Evolutionary conservation across 2,888 invertebrate genomes (phyloP).

Genomic region (Parthenolecanium corni): DNA sequence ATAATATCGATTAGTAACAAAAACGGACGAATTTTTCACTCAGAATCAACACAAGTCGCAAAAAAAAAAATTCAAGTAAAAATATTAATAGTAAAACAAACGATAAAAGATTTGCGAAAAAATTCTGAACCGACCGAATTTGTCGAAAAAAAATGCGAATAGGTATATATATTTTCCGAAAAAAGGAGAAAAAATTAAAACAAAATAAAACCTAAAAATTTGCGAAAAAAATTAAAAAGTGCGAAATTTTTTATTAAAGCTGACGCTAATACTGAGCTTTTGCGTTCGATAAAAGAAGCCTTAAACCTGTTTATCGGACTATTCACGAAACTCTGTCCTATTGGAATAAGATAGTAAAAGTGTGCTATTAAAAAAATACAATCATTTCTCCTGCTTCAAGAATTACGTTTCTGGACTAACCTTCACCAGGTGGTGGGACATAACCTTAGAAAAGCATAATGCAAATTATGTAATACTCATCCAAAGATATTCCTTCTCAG

Average conservation of each 20-base stretch:
- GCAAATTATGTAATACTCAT: conserved; percentile 20
- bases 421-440: conserved; percentile 25
- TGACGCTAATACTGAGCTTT: no score
- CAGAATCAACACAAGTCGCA: background rate
- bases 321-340: conserved; percentile 23
- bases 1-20: background rate
- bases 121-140: background rate
- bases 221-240: background rate
- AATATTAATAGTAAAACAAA: background rate
- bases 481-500: background rate
- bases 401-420: conserved; percentile 26
- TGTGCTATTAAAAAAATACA: conserved; percentile 23
- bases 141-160: background rate
- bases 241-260: no score
- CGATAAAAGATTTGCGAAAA: background rate
- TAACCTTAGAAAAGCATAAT: conserved; percentile 25
- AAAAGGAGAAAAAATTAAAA: background rate
- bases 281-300: background rate
- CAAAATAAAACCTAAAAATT: background rate
- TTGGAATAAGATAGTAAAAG: conserved; percentile 27
- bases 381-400: conserved; percentile 26
- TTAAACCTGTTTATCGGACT: conserved; percentile 26
- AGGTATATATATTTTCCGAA: background rate
- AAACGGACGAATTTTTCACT: background rate
- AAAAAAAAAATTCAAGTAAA: no score